Evolutionary conservation across 2,888 invertebrate species (phyloP), one percentile per base, ranked within the genome.

Genomic region (Eugnorisma glareosa): DNA sequence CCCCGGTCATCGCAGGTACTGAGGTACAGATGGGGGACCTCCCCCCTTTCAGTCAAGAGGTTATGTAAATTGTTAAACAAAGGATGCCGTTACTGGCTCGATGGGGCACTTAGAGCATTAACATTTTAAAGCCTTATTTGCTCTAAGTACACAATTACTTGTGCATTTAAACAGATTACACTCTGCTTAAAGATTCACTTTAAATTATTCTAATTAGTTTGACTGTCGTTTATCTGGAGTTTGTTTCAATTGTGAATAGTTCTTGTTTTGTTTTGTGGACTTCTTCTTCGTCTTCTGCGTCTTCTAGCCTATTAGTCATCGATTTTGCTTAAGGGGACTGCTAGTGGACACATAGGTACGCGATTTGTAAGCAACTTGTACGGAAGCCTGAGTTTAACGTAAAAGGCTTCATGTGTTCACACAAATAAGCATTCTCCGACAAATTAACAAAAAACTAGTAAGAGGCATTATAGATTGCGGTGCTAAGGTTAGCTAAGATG

Each of bases 31-130:
- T 1, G 64, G 57, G 35, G 59, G 28, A 1, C 1, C 45, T 15
- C 63, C 10, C 63, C 43, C 66, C 40, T 24, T 59, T 40, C 24
- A 54, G 72, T 67, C 72, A 84, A 84, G 73, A 84, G 75, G 93
- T 93, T 94, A 94, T 94, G 94, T 94, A 94, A 95, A 95, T 95
- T 94, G 94, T 94, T 94, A 93, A 94, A 94, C 93, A 91, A 94
- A 94, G 92, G 92, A 86, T 91, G 90, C 92, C 91, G 91, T 93
- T 92, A 91, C 91, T 86, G 87, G 88, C 90, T 91, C 93, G 90
- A 94, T 92, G 93, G 93, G 92, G 93, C 94, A 94, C 94, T 95
- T 93, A 93, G 92, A 87, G 90, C 93, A 94, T 94, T 95, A 94
- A 93, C 95, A 94, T 95, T 94, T 94, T 93, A 95, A 94, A 93